Evolutionary conservation across 2,797 vertebrate genomes (phyloP).

Genomic region (Liparis tanakae): DNA sequence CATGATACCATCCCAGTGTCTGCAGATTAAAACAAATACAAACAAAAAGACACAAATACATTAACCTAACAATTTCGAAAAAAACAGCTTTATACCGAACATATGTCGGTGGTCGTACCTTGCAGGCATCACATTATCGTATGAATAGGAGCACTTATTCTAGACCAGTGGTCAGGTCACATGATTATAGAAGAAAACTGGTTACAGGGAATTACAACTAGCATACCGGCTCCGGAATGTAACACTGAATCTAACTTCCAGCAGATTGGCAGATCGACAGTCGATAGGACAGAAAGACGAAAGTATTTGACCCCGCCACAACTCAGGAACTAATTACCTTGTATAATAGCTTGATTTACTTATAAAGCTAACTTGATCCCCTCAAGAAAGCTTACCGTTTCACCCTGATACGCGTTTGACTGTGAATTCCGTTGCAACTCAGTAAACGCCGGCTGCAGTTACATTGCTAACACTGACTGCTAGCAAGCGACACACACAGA

Average conservation of each 20-base stretch:
- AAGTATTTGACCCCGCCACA: constrained; percentile 11
- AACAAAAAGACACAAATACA: not conserved
- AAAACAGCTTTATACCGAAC: not conserved
- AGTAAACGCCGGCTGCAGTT: constrained; percentile 27
- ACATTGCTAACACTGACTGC: constrained; percentile 63
- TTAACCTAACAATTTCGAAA: not conserved
- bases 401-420: not conserved
- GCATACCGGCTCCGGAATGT: constrained; percentile 29
- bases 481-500: constrained; percentile 64
- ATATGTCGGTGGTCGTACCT: not conserved
- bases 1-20: constrained; percentile 83
- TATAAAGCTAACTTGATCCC: not conserved
- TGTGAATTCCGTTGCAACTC: constrained; percentile 23
- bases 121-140: constrained; percentile 25
- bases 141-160: constrained; percentile 67
- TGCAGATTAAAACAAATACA: constrained; percentile 26
- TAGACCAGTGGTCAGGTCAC: constrained; percentile 58
- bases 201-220: constrained; percentile 43
- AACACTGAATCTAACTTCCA: constrained; percentile 30
- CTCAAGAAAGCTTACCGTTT: not conserved
- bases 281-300: not conserved
- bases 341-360: constrained; percentile 7
- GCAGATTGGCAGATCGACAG: constrained; percentile 13
- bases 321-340: constrained; percentile 1
- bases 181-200: constrained; percentile 54